Conservation (phyloP, 2,113 vertebrate genomes). For the Pipa parva region DNA sequence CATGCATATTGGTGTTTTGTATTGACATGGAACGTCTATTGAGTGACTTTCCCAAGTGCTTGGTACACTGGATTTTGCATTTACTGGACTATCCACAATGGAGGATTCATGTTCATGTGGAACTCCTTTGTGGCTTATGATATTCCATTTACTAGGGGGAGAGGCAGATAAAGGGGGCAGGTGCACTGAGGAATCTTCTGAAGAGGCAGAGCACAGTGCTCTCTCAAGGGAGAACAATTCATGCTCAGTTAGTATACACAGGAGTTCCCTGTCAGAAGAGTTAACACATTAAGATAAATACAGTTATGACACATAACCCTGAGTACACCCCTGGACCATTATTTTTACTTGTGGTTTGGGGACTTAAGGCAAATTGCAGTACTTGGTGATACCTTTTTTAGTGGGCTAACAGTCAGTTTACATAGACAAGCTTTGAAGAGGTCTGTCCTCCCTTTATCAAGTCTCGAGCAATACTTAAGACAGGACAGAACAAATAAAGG, state of each 20-base stretch:
- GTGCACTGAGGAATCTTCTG: slow-evolving; percentile 28
- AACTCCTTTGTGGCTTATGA: neutral
- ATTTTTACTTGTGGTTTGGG: too few relatives aligned
- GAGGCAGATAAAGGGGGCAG: neutral
- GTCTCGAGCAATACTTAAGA: too few relatives aligned
- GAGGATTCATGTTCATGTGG: neutral
- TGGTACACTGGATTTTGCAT: neutral
- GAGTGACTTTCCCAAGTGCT: neutral
- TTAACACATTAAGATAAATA: neutral
- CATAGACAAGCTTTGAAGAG: too few relatives aligned
- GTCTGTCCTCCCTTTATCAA: too few relatives aligned
- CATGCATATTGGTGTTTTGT: neutral
- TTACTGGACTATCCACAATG: neutral
- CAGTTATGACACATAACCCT: too few relatives aligned
- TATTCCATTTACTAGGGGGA: neutral
- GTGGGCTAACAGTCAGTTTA: too few relatives aligned
- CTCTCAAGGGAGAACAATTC: slow-evolving; percentile 62
- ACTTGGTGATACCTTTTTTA: too few relatives aligned
- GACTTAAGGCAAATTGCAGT: too few relatives aligned
- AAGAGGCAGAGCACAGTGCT: slow-evolving; percentile 53
- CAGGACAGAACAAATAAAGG: too few relatives aligned
- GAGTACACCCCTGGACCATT: too few relatives aligned
- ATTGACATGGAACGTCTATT: neutral
- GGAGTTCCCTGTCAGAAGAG: slow-evolving; percentile 49
- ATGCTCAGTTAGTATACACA: slow-evolving; percentile 53